Evolutionary conservation across 1,140 invertebrate species (phyloP), one percentile per base, ranked within the genome.

Genomic region (Drosophila nigrodunni): DNA sequence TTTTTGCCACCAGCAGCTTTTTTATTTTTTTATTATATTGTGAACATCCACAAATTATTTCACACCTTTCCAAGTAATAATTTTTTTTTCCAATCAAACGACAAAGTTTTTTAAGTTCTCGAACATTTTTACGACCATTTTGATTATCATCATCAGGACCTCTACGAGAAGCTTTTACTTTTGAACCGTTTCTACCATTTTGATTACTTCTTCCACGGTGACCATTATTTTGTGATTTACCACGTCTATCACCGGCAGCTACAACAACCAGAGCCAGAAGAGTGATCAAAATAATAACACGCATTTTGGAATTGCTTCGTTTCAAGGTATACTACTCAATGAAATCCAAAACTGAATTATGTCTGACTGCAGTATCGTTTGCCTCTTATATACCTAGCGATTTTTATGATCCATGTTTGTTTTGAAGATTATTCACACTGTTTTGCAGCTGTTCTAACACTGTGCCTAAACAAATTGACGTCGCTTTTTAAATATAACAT

Each of bases 311-410:
- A 25, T 25, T 11, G 5, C 1, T 34, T 55, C 1, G 11, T 35
- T 1, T 2, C 18, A 5, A 35, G 25, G 18, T 39, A 13, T 55
- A 55, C 37, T 55, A 37, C 52, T 9, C 18, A 55, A 18, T 41
- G 18, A 43, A 52, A 54, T 54, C 61, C 49, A 44, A 64, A 43
- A 30, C 61, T 64, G 47, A 52, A 21, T 54, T 47, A 50, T 64
- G 37, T 47, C 9, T 7, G 30, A 52, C 37, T 54, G 6, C 5
- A 11, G 18, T 15, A 3, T 0, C 6, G 25, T 6, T 10, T 8
- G 6, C 2, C 46, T 10, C 15, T 37, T 62, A 11, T 62, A 50
- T 62, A 50, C 15, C 30, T n/a, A 37, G 3, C 59, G 11, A 50
- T 39, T 37, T n/a, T 15, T 5, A n/a, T 11, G 10, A 13, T 50